A percentile compares a stretch with the other conserved stretches of the same genome.
phyloP scores from a whole-genome alignment of 2,888 invertebrate genomes.

The Ceriagrion tenellum region DNA sequence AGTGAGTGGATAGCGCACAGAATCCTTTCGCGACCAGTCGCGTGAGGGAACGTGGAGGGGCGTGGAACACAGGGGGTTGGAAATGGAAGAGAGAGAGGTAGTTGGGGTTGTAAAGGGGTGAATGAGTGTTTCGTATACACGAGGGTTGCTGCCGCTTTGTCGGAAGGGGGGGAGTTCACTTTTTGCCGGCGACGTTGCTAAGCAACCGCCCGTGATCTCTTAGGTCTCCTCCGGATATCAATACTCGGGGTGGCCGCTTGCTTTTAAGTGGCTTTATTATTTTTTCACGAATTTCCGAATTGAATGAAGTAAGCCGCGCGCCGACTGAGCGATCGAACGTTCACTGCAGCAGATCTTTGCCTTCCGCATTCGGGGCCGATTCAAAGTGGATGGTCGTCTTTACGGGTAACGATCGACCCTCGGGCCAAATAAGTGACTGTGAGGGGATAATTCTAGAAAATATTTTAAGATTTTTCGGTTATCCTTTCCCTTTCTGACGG shows the following conservation, averaged over 20 bases:
- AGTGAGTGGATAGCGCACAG: neutral
- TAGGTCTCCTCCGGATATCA: neutral
- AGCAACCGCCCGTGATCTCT: conserved; percentile 10
- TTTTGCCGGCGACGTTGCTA: neutral
- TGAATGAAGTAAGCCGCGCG: neutral
- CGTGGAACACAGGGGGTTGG: neutral
- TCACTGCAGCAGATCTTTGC: neutral
- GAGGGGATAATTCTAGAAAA: too few species aligned
- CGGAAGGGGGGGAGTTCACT: neutral
- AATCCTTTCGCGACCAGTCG: neutral
- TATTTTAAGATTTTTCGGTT: too few species aligned
- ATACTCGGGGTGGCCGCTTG: conserved; percentile 11
- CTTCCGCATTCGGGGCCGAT: neutral
- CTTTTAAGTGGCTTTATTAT: neutral
- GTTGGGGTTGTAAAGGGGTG: neutral
- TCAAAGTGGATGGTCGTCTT: too few species aligned
- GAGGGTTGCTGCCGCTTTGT: neutral
- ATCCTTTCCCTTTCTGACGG: too few species aligned
- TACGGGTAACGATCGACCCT: too few species aligned
- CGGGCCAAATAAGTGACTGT: too few species aligned
- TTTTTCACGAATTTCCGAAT: neutral
- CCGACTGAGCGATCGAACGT: neutral
- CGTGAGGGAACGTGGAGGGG: neutral
- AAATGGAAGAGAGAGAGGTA: neutral
- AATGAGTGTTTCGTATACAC: neutral